Base-by-base conservation (phyloP, 1,140 invertebrate genomes). In the Steinernema feltiae region DNA sequence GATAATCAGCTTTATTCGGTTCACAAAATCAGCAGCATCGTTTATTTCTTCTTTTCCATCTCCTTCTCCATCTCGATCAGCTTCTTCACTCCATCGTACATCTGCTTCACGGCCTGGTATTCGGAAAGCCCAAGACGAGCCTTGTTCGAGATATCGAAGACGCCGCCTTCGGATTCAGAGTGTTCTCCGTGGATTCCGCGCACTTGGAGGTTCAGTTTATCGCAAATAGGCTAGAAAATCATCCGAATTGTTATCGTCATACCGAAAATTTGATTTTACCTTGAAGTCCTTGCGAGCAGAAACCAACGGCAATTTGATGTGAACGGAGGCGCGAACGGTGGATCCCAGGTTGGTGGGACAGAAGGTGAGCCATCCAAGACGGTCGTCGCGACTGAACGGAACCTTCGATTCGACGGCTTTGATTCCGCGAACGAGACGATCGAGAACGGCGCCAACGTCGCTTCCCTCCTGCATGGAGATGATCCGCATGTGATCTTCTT, bases 401-500 rank as follows among this genome's bases (percentile, higher is more conserved):
- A 95, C 87, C 84, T 92, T 90, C 89, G 93, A 92, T 88, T 95
- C 94, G 83, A 97, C 94, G 79, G 93, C 76, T 30, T 82, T 82
- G 32, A 87, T 86, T 7, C 86, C 84, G n/a, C 89, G 91, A 75
- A 94, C 92, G 75, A 97, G 89, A 85, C 95, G 91, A 85, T 91
- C 90, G 89, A 94, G 97, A 15, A 97, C 92, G 30, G 84, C 83
- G 32, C 85, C 87, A 71, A 98, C 89, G 88, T 97, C 93, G 84
- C 94, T 94, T 81, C 94, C 95, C 77, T 88, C 92, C 87, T 97
- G 93, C 94, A 97, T 97, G 81, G 94, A 97, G 88, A 98, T 97
- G 83, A 98, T 91, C 24, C 81, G 83, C 81, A 97, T 90, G 88
- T 98, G 95, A 89, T 97, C 95, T 88, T 97, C 95, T 87, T 97